Percentiles rank a stretch among this genome's conserved stretches.
These are phyloP conservation scores for Seira ritae DNA, from an alignment of 2,888 invertebrate genomes.

Conservation along the genomic window DNA sequence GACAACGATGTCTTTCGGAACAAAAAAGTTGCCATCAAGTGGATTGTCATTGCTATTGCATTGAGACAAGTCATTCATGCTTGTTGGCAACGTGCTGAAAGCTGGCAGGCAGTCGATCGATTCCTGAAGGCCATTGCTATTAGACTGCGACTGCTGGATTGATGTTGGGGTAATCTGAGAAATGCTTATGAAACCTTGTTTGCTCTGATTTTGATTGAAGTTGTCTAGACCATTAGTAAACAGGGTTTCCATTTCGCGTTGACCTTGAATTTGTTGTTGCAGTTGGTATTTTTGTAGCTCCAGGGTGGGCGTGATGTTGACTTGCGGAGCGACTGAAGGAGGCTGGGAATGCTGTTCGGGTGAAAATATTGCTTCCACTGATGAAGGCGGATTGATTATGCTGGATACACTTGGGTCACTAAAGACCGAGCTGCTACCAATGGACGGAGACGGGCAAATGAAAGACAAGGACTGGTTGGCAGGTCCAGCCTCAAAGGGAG, in stretches of 20 bases:
- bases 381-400: slow-evolving; percentile 39
- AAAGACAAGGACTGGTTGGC: slow-evolving; percentile 45
- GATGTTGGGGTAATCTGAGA: slow-evolving; percentile 26
- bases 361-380: slow-evolving; percentile 43
- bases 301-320: slow-evolving; percentile 21
- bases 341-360: slow-evolving; percentile 38
- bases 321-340: not conserved
- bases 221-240: slow-evolving; percentile 21
- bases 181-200: not conserved
- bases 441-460: slow-evolving; percentile 50
- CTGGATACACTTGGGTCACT: slow-evolving; percentile 33
- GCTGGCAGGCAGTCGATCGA: slow-evolving; percentile 34
- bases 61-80: slow-evolving; percentile 2
- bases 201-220: not conserved
- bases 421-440: slow-evolving; percentile 25
- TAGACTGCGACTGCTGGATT: not conserved
- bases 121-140: slow-evolving; percentile 1
- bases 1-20: slow-evolving; percentile 27
- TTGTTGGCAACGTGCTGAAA: slow-evolving; percentile 29
- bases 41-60: not conserved
- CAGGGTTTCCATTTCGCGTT: slow-evolving; percentile 1
- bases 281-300: slow-evolving; percentile 28
- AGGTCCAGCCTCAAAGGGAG: slow-evolving; percentile 45
- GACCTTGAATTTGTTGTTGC: slow-evolving; percentile 3
- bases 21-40: slow-evolving; percentile 15